Conservation (phyloP, 2,888 invertebrate species). For the Tipula vernalis region DNA sequence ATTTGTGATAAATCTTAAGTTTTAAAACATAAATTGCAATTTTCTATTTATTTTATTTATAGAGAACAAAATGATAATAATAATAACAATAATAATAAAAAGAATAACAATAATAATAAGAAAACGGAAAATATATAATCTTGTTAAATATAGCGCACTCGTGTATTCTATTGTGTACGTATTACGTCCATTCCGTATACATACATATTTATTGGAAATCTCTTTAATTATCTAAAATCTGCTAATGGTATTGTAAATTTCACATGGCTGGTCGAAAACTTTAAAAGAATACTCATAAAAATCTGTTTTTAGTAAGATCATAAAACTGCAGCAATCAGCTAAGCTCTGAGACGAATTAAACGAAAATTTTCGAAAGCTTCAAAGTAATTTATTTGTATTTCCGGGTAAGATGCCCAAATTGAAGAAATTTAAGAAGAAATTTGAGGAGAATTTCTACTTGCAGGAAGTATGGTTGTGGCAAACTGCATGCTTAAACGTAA, state of each 20-base stretch:
- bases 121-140: background rate
- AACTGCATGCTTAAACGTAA: too few relatives aligned
- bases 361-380: too few relatives aligned
- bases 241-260: background rate
- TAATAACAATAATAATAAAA: background rate
- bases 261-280: too few relatives aligned
- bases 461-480: too few relatives aligned
- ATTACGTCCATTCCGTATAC: background rate
- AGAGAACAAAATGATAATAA: background rate
- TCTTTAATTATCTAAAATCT: background rate
- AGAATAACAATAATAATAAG: background rate
- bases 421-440: too few relatives aligned
- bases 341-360: too few relatives aligned
- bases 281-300: too few relatives aligned
- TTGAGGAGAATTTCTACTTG: too few relatives aligned
- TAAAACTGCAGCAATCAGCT: too few relatives aligned
- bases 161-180: background rate
- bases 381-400: too few relatives aligned
- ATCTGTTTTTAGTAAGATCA: too few relatives aligned
- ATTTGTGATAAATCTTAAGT: constrained; percentile 7
- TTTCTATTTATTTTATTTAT: background rate
- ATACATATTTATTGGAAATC: background rate
- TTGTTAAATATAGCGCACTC: background rate
- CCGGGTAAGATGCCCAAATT: too few relatives aligned
- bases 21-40: background rate